Evolutionary conservation across 1,140 invertebrate species (phyloP), one percentile per base, ranked within the genome.

Genomic region (Solen grandis): DNA sequence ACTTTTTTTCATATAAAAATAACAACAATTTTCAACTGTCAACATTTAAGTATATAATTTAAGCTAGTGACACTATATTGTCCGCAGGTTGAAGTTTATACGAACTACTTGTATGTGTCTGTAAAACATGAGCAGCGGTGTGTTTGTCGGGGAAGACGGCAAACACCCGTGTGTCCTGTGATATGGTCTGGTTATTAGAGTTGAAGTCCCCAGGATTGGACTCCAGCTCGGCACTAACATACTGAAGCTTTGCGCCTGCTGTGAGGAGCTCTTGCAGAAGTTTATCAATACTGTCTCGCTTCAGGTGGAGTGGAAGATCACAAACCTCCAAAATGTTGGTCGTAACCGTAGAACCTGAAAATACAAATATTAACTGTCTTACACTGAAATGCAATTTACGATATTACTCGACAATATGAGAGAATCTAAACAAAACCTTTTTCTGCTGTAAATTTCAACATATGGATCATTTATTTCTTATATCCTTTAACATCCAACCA

Each of bases 311-410:
- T 13, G 69, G 52, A 10, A 72, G 55, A 22, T 72, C 69, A 72
- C 69, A 72, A 27, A 72, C 50, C 54, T 72, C 69, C 69, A 72
- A 72, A 57, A 59, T 36, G 31, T 72, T 72, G 50, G 52, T 72
- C 50, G 59, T 72, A 31, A 55, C 41, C 46, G 33, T n/a, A n/a
- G n/a, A n/a, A n/a, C n/a, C n/a, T n/a, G n/a, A n/a, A n/a, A n/a
- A n/a, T n/a, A n/a, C n/a, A n/a, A n/a, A n/a, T n/a, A n/a, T n/a
- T n/a, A n/a, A n/a, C n/a, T n/a, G n/a, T n/a, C n/a, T n/a, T n/a
- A n/a, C n/a, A n/a, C n/a, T n/a, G n/a, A n/a, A n/a, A n/a, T n/a
- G n/a, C n/a, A n/a, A n/a, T n/a, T n/a, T n/a, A n/a, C n/a, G n/a
- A n/a, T n/a, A n/a, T n/a, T n/a, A n/a, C n/a, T n/a, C n/a, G n/a